A percentile compares a stretch with the other conserved stretches of the same genome.
Conservation (phyloP, 2,888 invertebrate genomes). For the Nomada goodeniana region DNA sequence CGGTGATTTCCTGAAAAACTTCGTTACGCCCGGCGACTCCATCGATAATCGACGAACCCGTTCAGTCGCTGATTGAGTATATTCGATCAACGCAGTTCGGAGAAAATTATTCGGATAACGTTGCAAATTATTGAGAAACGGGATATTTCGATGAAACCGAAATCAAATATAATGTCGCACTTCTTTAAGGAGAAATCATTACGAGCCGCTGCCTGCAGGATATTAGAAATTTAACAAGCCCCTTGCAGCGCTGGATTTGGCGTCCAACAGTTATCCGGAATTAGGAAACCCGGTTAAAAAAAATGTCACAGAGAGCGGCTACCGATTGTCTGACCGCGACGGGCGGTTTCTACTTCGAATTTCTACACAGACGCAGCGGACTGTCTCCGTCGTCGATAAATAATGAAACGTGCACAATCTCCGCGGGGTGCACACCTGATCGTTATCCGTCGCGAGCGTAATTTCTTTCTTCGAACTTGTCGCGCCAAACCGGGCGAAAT, state of each 20-base stretch:
- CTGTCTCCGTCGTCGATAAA: background rate
- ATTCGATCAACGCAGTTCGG: background rate
- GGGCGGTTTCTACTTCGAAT: slow-evolving; percentile 27
- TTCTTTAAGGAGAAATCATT: background rate
- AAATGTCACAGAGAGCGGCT: background rate
- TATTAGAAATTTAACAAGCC: no score
- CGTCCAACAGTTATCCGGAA: background rate
- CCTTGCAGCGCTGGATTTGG: background rate
- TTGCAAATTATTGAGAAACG: background rate
- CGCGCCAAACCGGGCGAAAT: slow-evolving; percentile 16
- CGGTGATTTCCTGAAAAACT: background rate
- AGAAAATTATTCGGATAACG: background rate
- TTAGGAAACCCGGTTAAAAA: background rate
- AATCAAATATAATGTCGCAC: no score
- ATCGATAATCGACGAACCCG: background rate
- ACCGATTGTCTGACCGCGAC: slow-evolving; percentile 16
- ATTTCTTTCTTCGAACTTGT: background rate
- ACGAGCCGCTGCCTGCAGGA: background rate
- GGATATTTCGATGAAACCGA: background rate
- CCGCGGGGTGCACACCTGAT: background rate
- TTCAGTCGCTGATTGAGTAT: background rate
- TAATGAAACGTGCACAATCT: slow-evolving; percentile 6
- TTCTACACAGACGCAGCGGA: background rate
- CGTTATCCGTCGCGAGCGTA: background rate
- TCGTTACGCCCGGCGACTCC: background rate